These are phyloP conservation scores for Taurulus bubalis DNA, from an alignment of 2,113 vertebrate species.

Conservation along the genomic window DNA sequence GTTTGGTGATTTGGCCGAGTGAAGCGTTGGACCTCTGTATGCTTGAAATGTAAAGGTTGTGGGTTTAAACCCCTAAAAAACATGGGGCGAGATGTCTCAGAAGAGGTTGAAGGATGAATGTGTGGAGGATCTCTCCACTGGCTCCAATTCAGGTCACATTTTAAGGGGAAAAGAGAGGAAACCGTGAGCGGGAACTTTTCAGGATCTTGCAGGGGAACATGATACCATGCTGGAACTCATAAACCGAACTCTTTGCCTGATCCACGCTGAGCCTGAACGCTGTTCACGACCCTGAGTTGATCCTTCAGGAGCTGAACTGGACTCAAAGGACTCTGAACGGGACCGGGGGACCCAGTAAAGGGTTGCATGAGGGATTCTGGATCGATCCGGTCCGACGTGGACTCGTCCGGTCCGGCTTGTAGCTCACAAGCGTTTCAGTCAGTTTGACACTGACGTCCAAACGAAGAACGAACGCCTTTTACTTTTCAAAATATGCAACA, in stretches of 20 bases:
- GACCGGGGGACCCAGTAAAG: no score
- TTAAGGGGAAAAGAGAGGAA: background rate
- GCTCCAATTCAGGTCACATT: background rate
- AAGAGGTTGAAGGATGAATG: background rate
- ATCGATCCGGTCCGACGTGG: constrained; percentile 9
- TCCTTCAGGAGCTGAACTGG: background rate
- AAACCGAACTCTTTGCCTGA: constrained; percentile 9
- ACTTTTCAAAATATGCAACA: constrained; percentile 84
- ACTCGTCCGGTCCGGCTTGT: constrained; percentile 39
- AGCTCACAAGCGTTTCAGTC: constrained; percentile 42
- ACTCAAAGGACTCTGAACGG: background rate
- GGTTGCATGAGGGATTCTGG: constrained; percentile 5
- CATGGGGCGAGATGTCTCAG: background rate
- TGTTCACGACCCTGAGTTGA: constrained; percentile 28
- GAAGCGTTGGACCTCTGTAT: background rate
- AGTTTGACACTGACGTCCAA: constrained; percentile 31
- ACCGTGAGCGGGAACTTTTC: background rate
- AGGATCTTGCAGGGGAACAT: background rate
- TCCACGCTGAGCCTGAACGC: constrained; percentile 33
- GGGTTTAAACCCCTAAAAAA: background rate
- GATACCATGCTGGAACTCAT: constrained; percentile 20
- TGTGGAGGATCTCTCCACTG: background rate
- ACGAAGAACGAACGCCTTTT: constrained; percentile 74
- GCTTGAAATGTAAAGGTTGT: background rate
- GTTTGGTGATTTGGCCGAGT: background rate